These are phyloP conservation scores for Acestrorhynchus altus DNA, from an alignment of 2,797 vertebrate genomes.

Conservation along the genomic window DNA sequence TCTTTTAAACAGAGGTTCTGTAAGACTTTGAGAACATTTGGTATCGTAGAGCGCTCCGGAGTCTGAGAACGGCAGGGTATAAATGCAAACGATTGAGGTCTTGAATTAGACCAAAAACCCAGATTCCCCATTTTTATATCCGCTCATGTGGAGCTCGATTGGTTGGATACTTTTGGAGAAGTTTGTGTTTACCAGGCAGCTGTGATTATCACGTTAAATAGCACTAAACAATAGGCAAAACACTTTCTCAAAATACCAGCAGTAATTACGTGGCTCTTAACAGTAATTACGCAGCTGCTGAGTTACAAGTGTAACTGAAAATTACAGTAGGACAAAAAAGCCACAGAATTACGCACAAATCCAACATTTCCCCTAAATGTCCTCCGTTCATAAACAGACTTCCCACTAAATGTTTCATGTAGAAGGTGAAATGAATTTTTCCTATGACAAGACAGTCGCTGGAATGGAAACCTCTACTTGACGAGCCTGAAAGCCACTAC, in stretches of 20 bases:
- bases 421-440: not conserved
- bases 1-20: slow-evolving; percentile 2
- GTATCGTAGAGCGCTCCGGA: no score
- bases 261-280: not conserved
- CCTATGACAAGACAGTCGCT: not conserved
- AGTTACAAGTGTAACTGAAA: not conserved
- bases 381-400: not conserved
- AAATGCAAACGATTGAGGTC: no score
- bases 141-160: slow-evolving; percentile 6
- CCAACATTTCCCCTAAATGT: no score
- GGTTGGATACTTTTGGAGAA: not conserved
- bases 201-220: slow-evolving; percentile 34
- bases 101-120: not conserved
- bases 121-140: not conserved
- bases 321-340: not conserved
- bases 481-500: no score
- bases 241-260: not conserved
- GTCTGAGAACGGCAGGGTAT: not conserved
- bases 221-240: slow-evolving; percentile 12
- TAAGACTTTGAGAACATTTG: not conserved
- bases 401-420: not conserved
- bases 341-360: not conserved
- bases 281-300: slow-evolving; percentile 4
- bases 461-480: no score
- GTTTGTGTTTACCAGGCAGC: not conserved